phyloP scores from a whole-genome alignment of 1,140 invertebrate species.

The Drosophila ogumai region DNA sequence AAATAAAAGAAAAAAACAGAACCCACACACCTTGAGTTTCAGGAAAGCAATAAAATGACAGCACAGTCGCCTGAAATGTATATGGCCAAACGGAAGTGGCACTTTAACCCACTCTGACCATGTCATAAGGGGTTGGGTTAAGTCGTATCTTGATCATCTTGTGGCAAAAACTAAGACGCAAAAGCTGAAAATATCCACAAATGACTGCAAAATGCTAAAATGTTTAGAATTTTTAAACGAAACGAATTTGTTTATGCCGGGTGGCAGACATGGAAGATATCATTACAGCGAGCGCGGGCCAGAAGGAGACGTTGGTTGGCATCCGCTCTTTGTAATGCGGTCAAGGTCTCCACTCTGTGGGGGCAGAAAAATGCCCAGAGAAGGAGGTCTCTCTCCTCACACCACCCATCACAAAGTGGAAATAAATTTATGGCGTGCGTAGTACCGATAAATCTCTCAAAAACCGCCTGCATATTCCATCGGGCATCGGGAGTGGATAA shows the following conservation, averaged over 20 bases:
- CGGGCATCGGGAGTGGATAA: slow-evolving; percentile 25
- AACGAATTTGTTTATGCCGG: slow-evolving; percentile 71
- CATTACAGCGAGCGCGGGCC: slow-evolving; percentile 39
- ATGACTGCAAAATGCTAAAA: slow-evolving; percentile 59
- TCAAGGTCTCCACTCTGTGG: slow-evolving; percentile 57
- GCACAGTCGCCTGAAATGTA: slow-evolving; percentile 20
- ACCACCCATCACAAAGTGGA: slow-evolving; percentile 46
- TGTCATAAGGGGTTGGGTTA: slow-evolving; percentile 18
- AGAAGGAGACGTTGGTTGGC: background rate
- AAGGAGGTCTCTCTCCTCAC: background rate
- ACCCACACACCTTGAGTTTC: slow-evolving; percentile 40
- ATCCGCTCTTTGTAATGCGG: slow-evolving; percentile 61
- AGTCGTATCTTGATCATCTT: slow-evolving; percentile 4
- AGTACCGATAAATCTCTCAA: slow-evolving; percentile 67
- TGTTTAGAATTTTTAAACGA: slow-evolving; percentile 54
- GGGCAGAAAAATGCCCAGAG: background rate
- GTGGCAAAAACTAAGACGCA: slow-evolving; percentile 36
- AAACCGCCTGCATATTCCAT: slow-evolving; percentile 33
- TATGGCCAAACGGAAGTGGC: slow-evolving; percentile 44
- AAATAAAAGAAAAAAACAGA: slow-evolving; percentile 16
- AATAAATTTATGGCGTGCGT: slow-evolving; percentile 75
- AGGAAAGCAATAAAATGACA: slow-evolving; percentile 45
- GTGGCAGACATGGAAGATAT: slow-evolving; percentile 55
- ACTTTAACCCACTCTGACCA: slow-evolving; percentile 27
- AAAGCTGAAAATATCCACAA: slow-evolving; percentile 21